phyloP scores from a whole-genome alignment of 2,888 invertebrate species.

The Ennomos erosarius region DNA sequence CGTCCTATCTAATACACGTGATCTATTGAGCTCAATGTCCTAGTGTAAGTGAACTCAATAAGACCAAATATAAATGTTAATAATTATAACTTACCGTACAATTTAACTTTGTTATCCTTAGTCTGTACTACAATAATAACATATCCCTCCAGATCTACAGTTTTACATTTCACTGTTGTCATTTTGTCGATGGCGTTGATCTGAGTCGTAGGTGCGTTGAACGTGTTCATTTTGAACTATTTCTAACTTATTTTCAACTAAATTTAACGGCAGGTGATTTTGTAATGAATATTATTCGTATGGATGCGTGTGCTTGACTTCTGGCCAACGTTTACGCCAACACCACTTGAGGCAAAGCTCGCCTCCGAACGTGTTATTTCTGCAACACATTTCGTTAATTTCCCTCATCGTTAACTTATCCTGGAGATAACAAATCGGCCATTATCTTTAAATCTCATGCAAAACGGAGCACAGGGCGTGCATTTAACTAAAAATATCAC shows the following conservation, averaged over 20 bases:
- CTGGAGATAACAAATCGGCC: constrained; percentile 70
- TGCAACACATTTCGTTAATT: constrained; percentile 68
- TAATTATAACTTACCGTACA: constrained; percentile 90
- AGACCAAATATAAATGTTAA: not conserved
- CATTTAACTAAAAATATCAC: constrained; percentile 51
- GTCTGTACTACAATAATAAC: constrained; percentile 97
- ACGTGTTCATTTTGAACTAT: constrained; percentile 73
- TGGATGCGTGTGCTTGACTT: constrained; percentile 43
- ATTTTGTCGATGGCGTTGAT: constrained; percentile 79
- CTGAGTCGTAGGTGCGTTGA: constrained; percentile 79
- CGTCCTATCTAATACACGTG: too few relatives aligned
- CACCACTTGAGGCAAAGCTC: constrained; percentile 78
- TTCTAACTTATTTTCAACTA: constrained; percentile 33
- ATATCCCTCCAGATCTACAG: constrained; percentile 97
- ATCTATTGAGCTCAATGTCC: too few relatives aligned
- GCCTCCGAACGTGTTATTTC: constrained; percentile 56
- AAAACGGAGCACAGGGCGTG: constrained; percentile 39
- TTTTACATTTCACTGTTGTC: constrained; percentile 82
- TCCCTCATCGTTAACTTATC: constrained; percentile 63
- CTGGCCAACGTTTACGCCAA: constrained; percentile 78
- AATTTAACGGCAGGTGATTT: not conserved
- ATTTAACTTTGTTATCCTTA: constrained; percentile 96
- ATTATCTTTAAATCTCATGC: constrained; percentile 54
- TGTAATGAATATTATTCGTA: constrained; percentile 32
- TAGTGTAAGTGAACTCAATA: too few relatives aligned